A percentile compares a stretch with the other conserved stretches of the same genome.
Evolutionary conservation across 2,797 vertebrate genomes (phyloP).

Genomic region (Euphonia xanthogaster): DNA sequence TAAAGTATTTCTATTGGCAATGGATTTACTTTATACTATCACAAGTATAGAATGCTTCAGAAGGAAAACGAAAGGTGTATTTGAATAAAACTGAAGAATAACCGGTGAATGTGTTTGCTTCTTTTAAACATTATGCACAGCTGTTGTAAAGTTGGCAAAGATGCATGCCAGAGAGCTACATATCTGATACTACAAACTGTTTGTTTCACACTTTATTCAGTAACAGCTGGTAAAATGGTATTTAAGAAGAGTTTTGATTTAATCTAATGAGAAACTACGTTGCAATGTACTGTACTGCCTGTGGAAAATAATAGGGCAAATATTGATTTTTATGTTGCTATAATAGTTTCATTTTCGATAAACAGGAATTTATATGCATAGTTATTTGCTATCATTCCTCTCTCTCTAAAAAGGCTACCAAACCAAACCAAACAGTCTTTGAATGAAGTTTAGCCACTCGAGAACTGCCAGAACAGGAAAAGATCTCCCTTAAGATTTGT

Average conservation of each 20-base stretch:
- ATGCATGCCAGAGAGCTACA: slow-evolving; percentile 60
- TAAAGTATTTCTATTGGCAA: slow-evolving; percentile 4
- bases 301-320: slow-evolving; percentile 79
- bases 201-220: slow-evolving; percentile 69
- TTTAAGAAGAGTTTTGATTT: slow-evolving; percentile 80
- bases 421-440: not conserved
- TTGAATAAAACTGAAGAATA: slow-evolving; percentile 66
- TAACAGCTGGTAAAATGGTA: slow-evolving; percentile 81
- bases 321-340: slow-evolving; percentile 80
- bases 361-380: slow-evolving; percentile 76
- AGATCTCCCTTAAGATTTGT: not conserved
- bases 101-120: slow-evolving; percentile 47
- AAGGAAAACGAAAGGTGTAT: not conserved
- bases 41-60: not conserved
- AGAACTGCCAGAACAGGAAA: not conserved
- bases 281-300: slow-evolving; percentile 67
- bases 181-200: slow-evolving; percentile 66
- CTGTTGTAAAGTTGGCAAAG: slow-evolving; percentile 67
- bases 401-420: not conserved
- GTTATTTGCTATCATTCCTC: slow-evolving; percentile 64
- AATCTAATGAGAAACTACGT: slow-evolving; percentile 77
- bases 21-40: not conserved
- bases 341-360: slow-evolving; percentile 77
- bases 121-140: slow-evolving; percentile 62
- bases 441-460: not conserved